Conservation (phyloP, 1,140 invertebrate genomes). For the Ridgeia piscesae region DNA sequence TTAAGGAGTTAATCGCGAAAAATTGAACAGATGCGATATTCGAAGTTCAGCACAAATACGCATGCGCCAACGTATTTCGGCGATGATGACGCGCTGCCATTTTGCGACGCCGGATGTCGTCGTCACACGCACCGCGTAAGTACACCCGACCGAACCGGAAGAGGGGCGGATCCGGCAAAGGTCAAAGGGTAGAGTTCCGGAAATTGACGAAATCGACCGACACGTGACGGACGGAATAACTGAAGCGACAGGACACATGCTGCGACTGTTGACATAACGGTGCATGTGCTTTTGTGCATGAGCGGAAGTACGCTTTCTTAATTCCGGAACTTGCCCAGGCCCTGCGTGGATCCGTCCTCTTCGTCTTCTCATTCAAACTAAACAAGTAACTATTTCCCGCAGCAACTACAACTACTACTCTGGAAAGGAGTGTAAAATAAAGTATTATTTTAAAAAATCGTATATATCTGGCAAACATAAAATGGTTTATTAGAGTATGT, state of each 20-base stretch:
- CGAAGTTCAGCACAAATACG: background rate
- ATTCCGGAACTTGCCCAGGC: background rate
- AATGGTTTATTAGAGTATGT: too few species aligned
- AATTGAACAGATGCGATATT: background rate
- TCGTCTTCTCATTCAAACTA: too few species aligned
- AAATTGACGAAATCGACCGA: conserved; percentile 5
- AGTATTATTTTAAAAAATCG: too few species aligned
- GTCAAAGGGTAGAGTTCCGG: background rate
- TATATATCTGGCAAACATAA: too few species aligned
- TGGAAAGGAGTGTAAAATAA: too few species aligned
- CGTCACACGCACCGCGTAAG: background rate
- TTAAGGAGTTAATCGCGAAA: background rate
- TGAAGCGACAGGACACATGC: background rate
- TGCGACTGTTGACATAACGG: background rate
- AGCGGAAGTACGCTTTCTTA: background rate
- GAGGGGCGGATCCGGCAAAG: background rate
- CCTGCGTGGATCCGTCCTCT: background rate
- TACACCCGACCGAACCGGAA: background rate
- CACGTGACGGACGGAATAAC: background rate
- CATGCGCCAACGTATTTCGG: background rate
- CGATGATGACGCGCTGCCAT: background rate
- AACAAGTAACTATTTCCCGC: too few species aligned
- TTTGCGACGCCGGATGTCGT: background rate
- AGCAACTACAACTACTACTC: too few species aligned
- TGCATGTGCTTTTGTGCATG: background rate